Percentiles rank a stretch among this genome's conserved stretches.
Evolutionary conservation across 2,888 invertebrate species (phyloP).

Genomic region (Polymixis lichenea): DNA sequence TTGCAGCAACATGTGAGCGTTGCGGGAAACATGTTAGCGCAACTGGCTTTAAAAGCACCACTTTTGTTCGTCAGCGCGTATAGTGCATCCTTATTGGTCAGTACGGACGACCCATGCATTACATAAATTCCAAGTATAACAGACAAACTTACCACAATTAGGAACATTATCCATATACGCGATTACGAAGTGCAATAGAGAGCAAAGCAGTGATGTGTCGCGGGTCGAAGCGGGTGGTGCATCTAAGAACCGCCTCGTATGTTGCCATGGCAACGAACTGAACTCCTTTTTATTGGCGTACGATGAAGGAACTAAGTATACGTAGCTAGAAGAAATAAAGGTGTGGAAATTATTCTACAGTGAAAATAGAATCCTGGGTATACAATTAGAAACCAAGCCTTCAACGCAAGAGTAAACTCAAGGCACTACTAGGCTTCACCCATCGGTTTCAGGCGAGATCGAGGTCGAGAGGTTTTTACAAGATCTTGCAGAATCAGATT

Average conservation of each 20-base stretch:
- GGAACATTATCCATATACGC: constrained; percentile 83
- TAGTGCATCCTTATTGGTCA: background rate
- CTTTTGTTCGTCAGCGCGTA: background rate
- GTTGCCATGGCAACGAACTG: constrained; percentile 91
- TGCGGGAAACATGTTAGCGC: background rate
- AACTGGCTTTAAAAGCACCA: background rate
- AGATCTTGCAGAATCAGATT: no score
- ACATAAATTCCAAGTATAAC: background rate
- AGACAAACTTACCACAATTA: constrained; percentile 71
- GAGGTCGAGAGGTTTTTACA: no score
- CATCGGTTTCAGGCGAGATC: no score
- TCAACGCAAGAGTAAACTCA: no score
- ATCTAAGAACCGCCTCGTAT: constrained; percentile 91
- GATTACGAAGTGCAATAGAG: constrained; percentile 82
- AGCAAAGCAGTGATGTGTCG: constrained; percentile 91
- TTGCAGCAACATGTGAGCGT: background rate
- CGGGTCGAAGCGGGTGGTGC: constrained; percentile 92
- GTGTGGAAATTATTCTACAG: constrained; percentile 1
- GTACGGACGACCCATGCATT: background rate
- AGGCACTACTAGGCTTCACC: no score
- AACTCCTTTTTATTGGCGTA: constrained; percentile 77
- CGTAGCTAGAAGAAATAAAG: constrained; percentile 79
- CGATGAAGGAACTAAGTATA: constrained; percentile 79
- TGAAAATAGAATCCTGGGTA: background rate
- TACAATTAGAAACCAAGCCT: no score